Base-by-base conservation (phyloP, 2,888 invertebrate genomes). In the Anorthoa munda region DNA sequence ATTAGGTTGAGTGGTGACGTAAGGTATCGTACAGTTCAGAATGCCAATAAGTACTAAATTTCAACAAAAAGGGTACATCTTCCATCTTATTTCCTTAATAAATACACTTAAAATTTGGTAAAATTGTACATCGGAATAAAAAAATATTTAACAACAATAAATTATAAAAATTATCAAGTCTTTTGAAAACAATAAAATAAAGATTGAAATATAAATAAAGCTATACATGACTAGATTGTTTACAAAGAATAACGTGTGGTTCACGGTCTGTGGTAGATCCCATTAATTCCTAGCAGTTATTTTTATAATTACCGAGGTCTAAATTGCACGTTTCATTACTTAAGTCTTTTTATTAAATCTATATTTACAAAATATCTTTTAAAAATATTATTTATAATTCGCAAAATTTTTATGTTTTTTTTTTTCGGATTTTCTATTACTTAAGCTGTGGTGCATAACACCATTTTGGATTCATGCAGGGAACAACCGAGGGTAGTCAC, bases 341-440 rank as follows among this genome's bases (percentile, higher is more conserved):
- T 89, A 87, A 83, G 79, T 87, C 79, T 85, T 83, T 83, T 87
- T 81, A 87, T 88, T 90, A 90, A 87, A 83, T 82, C 93, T 95
- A 95, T 95, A 95, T 96, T 93, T 95, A 96, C 96, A 96, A 93
- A 94, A 95, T 95, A 93, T 93, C 87, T 91, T 95, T 96, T 95
- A 92, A 94, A 94, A 94, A 95, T 95, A 95, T 94, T 93, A 94
- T 94, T 94, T 93, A 93, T 94, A 93, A 91, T 91, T 92, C 90
- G 93, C 93, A 92, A 93, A 93, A 88, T 87, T 92, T 90, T 90
- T 89, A 64, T 72, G 67, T 72, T 67, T 80, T 87, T 86, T 86
- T 79, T 86, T 87, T 87, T 84, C 79, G 66, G 77, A 71, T 87
- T 87, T 87, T 87, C 85, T 87, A 82, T 90, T 89, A 89, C 75